phyloP scores from a whole-genome alignment of 35 echinoderm and acorn worm species.

The Acanthaster planci region DNA sequence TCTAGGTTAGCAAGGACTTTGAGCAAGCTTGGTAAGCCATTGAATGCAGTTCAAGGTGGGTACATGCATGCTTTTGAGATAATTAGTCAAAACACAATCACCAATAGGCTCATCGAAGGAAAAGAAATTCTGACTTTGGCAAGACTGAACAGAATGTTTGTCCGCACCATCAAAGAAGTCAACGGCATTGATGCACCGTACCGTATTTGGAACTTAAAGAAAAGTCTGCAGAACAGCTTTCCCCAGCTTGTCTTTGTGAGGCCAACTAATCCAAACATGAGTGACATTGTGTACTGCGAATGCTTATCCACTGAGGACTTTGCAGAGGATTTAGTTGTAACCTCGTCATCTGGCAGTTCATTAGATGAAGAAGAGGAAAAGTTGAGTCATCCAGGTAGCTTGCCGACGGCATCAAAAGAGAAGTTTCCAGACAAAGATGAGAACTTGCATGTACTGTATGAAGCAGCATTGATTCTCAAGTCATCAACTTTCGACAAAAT shows the following conservation, averaged over 20 bases:
- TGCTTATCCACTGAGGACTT: neutral
- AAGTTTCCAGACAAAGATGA: neutral
- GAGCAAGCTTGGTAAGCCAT: too few species aligned
- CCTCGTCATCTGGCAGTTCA: too few species aligned
- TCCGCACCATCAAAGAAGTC: neutral
- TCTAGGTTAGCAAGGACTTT: too few species aligned
- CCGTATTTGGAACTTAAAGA: neutral
- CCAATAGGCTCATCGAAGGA: neutral
- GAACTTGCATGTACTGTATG: neutral
- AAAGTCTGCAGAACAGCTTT: neutral
- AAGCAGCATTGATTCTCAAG: neutral
- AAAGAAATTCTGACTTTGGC: neutral
- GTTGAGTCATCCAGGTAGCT: too few species aligned
- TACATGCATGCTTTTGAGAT: too few species aligned
- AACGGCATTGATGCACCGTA: neutral
- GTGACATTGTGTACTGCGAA: slow-evolving; percentile 3
- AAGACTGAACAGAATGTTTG: neutral
- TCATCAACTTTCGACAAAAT: neutral
- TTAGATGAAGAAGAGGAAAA: neutral
- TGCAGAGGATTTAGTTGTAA: neutral
- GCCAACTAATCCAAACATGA: neutral
- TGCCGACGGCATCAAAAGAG: neutral
- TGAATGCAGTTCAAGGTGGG: too few species aligned
- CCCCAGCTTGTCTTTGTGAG: neutral
- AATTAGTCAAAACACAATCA: too few species aligned